These are phyloP conservation scores for Salvelinus fontinalis DNA, from an alignment of 2,113 vertebrate genomes.

Conservation along the genomic window DNA sequence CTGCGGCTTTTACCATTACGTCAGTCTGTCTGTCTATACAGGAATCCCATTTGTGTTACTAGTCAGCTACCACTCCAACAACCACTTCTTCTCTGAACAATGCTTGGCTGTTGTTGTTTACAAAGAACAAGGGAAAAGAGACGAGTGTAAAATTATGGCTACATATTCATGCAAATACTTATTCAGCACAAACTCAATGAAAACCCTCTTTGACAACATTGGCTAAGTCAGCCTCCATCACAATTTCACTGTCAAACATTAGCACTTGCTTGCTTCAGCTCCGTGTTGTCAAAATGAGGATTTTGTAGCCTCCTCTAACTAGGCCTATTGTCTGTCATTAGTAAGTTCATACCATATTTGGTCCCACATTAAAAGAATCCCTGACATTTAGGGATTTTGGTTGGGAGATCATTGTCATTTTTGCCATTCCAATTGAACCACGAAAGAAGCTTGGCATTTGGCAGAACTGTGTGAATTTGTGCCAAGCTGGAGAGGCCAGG, in stretches of 20 bases:
- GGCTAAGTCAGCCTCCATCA: conserved; percentile 12
- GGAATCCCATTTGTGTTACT: neutral
- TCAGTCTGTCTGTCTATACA: conserved; percentile 5
- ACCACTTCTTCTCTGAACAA: conserved; percentile 56
- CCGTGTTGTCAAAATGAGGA: neutral
- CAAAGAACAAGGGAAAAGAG: conserved; percentile 60
- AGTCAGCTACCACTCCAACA: conserved; percentile 22
- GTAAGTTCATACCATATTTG: neutral
- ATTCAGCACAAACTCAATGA: conserved; percentile 17
- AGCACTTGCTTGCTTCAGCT: neutral
- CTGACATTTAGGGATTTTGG: neutral
- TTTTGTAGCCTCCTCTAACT: neutral
- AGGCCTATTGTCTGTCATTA: neutral
- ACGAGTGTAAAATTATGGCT: conserved; percentile 39
- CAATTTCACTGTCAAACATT: neutral
- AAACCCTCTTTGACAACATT: conserved; percentile 23
- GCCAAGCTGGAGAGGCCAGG: conserved; percentile 3
- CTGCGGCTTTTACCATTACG: neutral
- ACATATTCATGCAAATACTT: conserved; percentile 52
- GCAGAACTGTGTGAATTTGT: neutral
- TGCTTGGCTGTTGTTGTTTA: conserved; percentile 61
- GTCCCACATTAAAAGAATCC: neutral
- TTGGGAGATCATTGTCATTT: neutral
- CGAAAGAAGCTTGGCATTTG: neutral
- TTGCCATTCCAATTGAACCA: neutral